These are phyloP conservation scores for Idaea aversata DNA, from an alignment of 2,888 invertebrate genomes.

Conservation along the genomic window DNA sequence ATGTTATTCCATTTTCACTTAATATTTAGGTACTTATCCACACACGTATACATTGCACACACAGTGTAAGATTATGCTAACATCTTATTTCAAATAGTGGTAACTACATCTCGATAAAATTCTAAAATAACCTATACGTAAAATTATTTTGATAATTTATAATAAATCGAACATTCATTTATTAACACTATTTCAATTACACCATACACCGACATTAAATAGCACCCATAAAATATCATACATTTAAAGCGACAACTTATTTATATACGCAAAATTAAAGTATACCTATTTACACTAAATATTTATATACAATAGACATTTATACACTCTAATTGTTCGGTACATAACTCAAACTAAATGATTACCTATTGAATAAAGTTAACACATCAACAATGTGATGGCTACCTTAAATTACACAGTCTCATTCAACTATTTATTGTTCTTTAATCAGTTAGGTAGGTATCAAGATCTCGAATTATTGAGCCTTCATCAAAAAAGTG, in stretches of 20 bases:
- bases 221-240: slow-evolving; percentile 77
- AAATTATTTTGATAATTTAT: slow-evolving; percentile 22
- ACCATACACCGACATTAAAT: slow-evolving; percentile 74
- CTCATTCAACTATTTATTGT: slow-evolving; percentile 51
- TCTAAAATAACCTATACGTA: slow-evolving; percentile 45
- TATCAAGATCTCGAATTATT: slow-evolving; percentile 56
- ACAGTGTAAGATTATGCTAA: slow-evolving; percentile 67
- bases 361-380: slow-evolving; percentile 22
- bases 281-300: slow-evolving; percentile 50
- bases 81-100: slow-evolving; percentile 59
- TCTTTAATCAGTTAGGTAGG: not conserved
- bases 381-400: slow-evolving; percentile 48
- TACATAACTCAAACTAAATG: slow-evolving; percentile 29
- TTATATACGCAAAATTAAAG: slow-evolving; percentile 48
- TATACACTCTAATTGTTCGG: slow-evolving; percentile 42
- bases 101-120: slow-evolving; percentile 62
- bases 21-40: slow-evolving; percentile 51
- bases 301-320: slow-evolving; percentile 14
- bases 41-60: slow-evolving; percentile 70
- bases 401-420: slow-evolving; percentile 73
- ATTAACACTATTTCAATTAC: slow-evolving; percentile 46
- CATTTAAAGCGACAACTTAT: slow-evolving; percentile 64
- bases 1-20: slow-evolving; percentile 30
- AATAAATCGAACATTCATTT: slow-evolving; percentile 26
- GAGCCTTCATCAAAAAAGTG: slow-evolving; percentile 44